Evolutionary conservation across 2,888 invertebrate genomes (phyloP).

Genomic region (Pecten maximus): DNA sequence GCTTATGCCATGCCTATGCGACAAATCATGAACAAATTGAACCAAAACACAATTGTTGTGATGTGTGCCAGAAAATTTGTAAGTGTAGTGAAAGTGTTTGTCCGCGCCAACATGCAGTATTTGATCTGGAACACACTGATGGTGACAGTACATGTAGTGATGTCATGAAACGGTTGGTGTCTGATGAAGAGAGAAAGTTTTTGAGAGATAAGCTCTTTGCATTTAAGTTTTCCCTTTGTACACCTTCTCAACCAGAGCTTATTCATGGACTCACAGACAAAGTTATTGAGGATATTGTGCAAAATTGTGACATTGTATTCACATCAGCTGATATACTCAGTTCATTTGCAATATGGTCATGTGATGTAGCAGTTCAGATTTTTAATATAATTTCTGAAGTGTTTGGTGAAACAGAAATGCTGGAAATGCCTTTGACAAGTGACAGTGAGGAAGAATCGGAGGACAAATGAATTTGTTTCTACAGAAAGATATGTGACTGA

Average conservation of each 20-base stretch:
- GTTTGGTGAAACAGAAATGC: constrained; percentile 44
- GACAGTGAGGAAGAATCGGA: too few species aligned
- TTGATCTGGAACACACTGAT: too few species aligned
- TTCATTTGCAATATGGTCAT: too few species aligned
- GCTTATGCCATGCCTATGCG: constrained; percentile 47
- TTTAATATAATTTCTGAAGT: too few species aligned
- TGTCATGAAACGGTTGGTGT: too few species aligned
- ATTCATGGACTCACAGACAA: constrained; percentile 49
- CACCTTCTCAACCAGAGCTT: constrained; percentile 9
- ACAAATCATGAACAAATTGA: neutral
- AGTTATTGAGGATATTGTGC: constrained; percentile 45
- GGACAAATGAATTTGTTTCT: too few species aligned
- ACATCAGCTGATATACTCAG: constrained; percentile 46
- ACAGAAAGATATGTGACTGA: too few species aligned
- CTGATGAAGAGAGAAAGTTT: too few species aligned
- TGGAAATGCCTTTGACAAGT: too few species aligned
- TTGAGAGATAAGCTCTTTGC: constrained; percentile 28
- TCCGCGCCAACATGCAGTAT: too few species aligned
- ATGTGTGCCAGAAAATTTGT: constrained; percentile 54
- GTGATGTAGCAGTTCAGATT: too few species aligned
- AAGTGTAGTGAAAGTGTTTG: constrained; percentile 48
- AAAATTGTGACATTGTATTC: constrained; percentile 44
- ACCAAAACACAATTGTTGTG: constrained; percentile 56
- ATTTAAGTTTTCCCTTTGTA: constrained; percentile 11
- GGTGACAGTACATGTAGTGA: too few species aligned